Evolutionary conservation across 2,113 vertebrate genomes (phyloP).

Genomic region (Melanerpes aurifrons): DNA sequence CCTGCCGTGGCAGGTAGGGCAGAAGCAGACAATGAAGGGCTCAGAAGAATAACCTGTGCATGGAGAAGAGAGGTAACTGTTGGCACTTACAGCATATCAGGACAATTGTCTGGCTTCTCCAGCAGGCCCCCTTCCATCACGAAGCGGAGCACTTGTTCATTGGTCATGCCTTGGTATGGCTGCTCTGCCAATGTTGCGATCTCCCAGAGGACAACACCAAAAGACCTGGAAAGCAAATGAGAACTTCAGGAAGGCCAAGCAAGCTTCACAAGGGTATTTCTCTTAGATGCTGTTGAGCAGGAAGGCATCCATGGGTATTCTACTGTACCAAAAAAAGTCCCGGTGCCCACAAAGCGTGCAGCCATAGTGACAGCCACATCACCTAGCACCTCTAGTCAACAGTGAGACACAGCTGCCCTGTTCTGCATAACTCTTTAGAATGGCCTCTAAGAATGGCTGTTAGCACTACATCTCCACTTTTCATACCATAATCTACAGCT

Average conservation of each 20-base stretch:
- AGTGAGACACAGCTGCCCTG: background rate
- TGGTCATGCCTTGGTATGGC: conserved; percentile 98
- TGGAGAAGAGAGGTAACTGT: background rate
- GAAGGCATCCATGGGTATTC: background rate
- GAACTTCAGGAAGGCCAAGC: background rate
- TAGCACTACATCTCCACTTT: background rate
- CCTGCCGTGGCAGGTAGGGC: rapidly evolving
- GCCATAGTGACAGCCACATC: background rate
- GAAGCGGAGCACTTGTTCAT: conserved; percentile 97
- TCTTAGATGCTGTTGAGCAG: background rate
- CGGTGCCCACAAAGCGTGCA: background rate
- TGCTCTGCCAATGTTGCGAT: conserved; percentile 95
- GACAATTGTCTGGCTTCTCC: conserved; percentile 97
- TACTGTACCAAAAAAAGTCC: background rate
- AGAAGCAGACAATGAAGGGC: background rate
- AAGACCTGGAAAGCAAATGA: conserved; percentile 83
- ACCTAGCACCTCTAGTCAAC: background rate
- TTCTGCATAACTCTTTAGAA: background rate
- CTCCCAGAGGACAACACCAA: conserved; percentile 97
- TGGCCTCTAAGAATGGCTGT: background rate
- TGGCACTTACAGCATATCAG: conserved; percentile 92
- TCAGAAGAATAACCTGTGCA: background rate
- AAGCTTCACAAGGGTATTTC: rapidly evolving
- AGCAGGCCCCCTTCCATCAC: conserved; percentile 98
- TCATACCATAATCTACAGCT: background rate